Conservation (phyloP, 2,888 invertebrate genomes). For the Reticulitermes lucifugus region DNA sequence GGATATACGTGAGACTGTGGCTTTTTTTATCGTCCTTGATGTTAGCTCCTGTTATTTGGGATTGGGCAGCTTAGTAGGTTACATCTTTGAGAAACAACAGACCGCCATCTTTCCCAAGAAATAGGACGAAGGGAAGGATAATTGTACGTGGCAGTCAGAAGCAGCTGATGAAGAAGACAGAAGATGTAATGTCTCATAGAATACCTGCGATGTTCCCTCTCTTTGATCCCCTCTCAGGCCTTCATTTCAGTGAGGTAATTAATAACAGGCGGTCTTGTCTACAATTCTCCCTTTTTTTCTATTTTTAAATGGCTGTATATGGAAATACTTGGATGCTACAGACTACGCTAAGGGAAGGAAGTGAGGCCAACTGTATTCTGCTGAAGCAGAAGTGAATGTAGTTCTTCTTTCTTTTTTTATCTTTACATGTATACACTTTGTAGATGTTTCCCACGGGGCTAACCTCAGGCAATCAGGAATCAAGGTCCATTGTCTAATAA, state of each 20-base stretch:
- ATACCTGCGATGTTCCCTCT: conserved; percentile 7
- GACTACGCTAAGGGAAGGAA: not conserved
- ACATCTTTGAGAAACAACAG: not conserved
- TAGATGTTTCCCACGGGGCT: conserved; percentile 16
- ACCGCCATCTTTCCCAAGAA: conserved; percentile 2
- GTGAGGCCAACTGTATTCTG: not conserved
- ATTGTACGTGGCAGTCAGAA: conserved; percentile 14
- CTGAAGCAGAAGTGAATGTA: not conserved
- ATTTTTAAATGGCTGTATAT: conserved; percentile 11
- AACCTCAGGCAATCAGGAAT: conserved; percentile 40
- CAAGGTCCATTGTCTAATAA: conserved; percentile 41
- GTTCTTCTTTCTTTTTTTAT: not conserved
- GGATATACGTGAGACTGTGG: no score
- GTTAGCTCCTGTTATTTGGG: not conserved
- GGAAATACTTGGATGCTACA: conserved; percentile 1
- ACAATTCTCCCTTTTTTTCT: not conserved
- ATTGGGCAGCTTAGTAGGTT: not conserved
- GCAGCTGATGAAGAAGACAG: conserved; percentile 39
- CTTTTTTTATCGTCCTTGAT: no score
- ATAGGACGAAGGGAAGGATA: not conserved
- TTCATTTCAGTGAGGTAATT: conserved; percentile 17
- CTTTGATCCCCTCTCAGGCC: not conserved
- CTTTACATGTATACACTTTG: not conserved
- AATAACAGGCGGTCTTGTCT: conserved; percentile 29
- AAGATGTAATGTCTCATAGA: conserved; percentile 16